Conservation (phyloP, 2,888 invertebrate species). For the Pterostichus madidus region DNA sequence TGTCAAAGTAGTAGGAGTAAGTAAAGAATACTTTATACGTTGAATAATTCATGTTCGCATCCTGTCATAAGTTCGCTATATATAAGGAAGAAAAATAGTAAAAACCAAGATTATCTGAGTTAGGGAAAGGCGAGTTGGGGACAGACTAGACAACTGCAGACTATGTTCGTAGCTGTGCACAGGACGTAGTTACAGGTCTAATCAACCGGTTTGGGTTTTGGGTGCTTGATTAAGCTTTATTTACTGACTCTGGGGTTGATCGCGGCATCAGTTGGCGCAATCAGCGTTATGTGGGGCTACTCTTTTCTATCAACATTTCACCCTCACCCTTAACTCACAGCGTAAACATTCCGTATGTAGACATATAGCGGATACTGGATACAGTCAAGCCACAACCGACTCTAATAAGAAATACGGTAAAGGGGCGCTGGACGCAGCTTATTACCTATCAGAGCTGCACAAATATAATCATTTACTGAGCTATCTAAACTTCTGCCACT, state of each 20-base stretch:
- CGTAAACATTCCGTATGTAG: slow-evolving; percentile 21
- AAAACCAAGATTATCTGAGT: slow-evolving; percentile 28
- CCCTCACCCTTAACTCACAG: slow-evolving; percentile 27
- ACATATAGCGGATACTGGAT: background rate
- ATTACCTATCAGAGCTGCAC: slow-evolving; percentile 17
- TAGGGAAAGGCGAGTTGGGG: slow-evolving; percentile 13
- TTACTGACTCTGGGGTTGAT: slow-evolving; percentile 61
- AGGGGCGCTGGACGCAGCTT: background rate
- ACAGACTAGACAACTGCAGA: slow-evolving; percentile 4
- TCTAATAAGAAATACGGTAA: slow-evolving; percentile 31
- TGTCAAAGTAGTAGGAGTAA: background rate
- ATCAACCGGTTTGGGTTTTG: slow-evolving; percentile 65
- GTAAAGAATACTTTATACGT: slow-evolving; percentile 15
- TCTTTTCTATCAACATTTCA: slow-evolving; percentile 53
- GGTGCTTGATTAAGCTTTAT: slow-evolving; percentile 65
- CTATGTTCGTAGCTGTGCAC: background rate
- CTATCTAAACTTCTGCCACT: background rate
- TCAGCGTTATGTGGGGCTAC: slow-evolving; percentile 62
- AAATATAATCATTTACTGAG: slow-evolving; percentile 9
- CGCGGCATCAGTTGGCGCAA: slow-evolving; percentile 54
- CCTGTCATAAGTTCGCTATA: slow-evolving; percentile 16
- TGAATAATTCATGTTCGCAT: slow-evolving; percentile 43
- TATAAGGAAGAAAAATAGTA: slow-evolving; percentile 35
- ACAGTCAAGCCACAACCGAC: background rate
- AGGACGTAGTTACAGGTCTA: slow-evolving; percentile 59